Percentiles rank a stretch among this genome's conserved stretches.
These are phyloP conservation scores for Cremastinae sp. DNA, from an alignment of 2,888 invertebrate genomes.

Conservation along the genomic window DNA sequence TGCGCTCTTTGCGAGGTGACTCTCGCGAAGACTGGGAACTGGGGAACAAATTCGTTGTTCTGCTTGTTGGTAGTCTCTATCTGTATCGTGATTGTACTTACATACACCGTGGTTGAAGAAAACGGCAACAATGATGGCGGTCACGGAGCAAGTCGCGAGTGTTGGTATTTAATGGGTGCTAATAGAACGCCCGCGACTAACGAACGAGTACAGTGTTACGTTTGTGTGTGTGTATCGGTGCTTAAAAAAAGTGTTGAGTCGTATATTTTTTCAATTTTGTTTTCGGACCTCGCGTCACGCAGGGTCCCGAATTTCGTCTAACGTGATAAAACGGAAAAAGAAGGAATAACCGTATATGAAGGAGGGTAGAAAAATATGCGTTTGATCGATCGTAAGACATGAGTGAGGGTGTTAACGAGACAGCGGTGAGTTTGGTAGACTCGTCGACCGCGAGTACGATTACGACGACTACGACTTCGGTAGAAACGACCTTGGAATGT, in stretches of 20 bases:
- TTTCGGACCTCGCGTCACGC: constrained; percentile 29
- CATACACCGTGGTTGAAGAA: constrained; percentile 48
- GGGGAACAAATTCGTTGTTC: neutral
- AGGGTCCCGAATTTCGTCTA: constrained; percentile 4
- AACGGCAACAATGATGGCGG: constrained; percentile 74
- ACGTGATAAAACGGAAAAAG: neutral
- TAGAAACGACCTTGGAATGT: constrained; percentile 56
- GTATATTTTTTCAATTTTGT: constrained; percentile 10
- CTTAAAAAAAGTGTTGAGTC: constrained; percentile 32
- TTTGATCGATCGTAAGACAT: constrained; percentile 55
- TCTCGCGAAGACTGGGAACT: neutral
- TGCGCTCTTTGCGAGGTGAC: neutral
- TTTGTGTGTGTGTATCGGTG: constrained; percentile 36
- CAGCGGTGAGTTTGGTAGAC: constrained; percentile 62
- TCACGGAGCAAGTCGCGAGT: constrained; percentile 66
- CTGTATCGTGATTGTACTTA: too few relatives aligned
- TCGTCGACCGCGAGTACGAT: constrained; percentile 59
- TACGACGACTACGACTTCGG: constrained; percentile 40
- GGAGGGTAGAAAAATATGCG: constrained; percentile 39
- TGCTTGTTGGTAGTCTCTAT: neutral
- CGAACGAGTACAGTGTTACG: constrained; percentile 52
- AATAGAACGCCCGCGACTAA: constrained; percentile 58
- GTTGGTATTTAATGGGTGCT: constrained; percentile 68
- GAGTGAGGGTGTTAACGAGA: constrained; percentile 64
- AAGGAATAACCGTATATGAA: constrained; percentile 4